A percentile compares a stretch with the other conserved stretches of the same genome.
These are phyloP conservation scores for Lophotriccus pileatus DNA, from an alignment of 2,797 vertebrate genomes.

Conservation along the genomic window DNA sequence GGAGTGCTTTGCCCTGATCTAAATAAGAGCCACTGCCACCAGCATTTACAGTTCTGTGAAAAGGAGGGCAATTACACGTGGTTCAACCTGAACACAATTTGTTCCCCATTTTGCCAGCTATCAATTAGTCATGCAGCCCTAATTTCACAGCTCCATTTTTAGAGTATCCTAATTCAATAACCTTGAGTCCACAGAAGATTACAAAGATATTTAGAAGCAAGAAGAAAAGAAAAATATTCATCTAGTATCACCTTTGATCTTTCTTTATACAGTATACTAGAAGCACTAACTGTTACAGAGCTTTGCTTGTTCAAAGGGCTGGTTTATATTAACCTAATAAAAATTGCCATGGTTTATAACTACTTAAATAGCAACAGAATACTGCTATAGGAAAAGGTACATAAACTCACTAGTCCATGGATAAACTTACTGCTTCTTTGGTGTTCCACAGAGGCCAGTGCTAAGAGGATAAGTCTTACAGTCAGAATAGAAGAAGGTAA, in stretches of 20 bases:
- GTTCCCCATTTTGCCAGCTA: neutral
- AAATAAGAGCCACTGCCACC: neutral
- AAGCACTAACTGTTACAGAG: neutral
- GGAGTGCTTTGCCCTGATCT: neutral
- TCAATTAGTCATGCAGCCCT: neutral
- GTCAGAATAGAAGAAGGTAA: neutral
- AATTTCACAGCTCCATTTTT: neutral
- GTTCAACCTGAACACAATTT: neutral
- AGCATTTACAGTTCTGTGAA: neutral
- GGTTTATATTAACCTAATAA: neutral
- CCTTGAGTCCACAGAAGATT: neutral
- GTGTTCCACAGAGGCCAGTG: neutral
- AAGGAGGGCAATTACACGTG: neutral
- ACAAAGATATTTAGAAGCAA: neutral
- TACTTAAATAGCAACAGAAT: neutral
- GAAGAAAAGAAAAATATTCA: neutral
- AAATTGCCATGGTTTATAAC: neutral
- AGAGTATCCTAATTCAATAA: neutral
- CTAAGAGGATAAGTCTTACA: neutral
- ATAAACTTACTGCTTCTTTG: neutral
- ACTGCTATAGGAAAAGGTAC: neutral
- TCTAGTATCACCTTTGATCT: neutral
- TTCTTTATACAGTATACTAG: neutral
- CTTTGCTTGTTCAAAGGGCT: neutral
- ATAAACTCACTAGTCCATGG: neutral